Evolutionary conservation across 2,888 invertebrate species (phyloP).

Genomic region (Priapulus caudatus): DNA sequence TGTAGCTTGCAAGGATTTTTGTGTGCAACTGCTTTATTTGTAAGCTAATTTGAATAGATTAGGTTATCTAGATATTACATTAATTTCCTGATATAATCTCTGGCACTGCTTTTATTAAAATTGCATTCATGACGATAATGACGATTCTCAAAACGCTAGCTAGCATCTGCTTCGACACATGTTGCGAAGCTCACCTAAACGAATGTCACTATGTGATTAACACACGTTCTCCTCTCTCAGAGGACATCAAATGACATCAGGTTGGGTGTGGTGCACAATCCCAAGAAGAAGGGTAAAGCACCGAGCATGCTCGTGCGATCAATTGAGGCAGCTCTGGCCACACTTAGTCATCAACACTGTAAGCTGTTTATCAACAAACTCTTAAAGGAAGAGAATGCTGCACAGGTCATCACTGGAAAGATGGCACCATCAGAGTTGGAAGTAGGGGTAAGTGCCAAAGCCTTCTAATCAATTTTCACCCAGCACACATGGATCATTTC

Average conservation of each 20-base stretch:
- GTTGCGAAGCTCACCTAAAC: no score
- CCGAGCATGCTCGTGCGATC: conserved; percentile 25
- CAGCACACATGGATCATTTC: neutral
- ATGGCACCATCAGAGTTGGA: conserved; percentile 39
- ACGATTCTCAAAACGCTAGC: no score
- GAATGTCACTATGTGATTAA: no score
- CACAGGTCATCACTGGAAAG: conserved; percentile 29
- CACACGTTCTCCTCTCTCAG: conserved; percentile 23
- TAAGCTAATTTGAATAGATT: no score
- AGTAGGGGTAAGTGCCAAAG: conserved; percentile 37
- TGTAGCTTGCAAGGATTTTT: no score
- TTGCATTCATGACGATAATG: no score
- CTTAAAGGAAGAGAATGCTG: conserved; percentile 41
- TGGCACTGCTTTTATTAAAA: no score
- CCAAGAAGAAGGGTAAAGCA: conserved; percentile 17
- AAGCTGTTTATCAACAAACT: conserved; percentile 43
- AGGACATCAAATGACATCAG: conserved; percentile 39
- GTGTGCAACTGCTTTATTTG: neutral
- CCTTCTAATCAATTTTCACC: conserved; percentile 4
- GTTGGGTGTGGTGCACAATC: conserved; percentile 41
- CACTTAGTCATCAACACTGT: conserved; percentile 35
- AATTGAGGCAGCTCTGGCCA: conserved; percentile 38
- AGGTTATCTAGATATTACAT: no score
- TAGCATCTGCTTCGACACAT: no score
- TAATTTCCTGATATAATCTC: no score